A percentile compares a stretch with the other conserved stretches of the same genome.
Conservation (phyloP, 2,113 vertebrate genomes). For the Aleadryas rufinucha region DNA sequence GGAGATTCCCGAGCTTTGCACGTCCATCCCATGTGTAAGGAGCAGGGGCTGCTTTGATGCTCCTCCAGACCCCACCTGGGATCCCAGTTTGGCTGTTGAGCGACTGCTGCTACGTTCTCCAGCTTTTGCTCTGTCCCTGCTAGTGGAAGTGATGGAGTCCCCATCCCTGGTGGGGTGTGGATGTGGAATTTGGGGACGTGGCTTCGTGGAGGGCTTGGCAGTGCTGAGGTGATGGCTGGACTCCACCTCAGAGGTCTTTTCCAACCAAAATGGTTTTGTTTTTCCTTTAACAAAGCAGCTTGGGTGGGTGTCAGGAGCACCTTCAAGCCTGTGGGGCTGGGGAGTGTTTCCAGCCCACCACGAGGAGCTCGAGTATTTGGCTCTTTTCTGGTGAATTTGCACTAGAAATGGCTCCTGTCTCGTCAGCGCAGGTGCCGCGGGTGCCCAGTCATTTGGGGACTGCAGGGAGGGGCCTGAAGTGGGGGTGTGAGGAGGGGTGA, state of each 20-base stretch:
- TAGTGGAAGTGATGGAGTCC: not conserved
- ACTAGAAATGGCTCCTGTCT: not conserved
- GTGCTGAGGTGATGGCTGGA: not conserved
- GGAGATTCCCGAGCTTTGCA: not conserved
- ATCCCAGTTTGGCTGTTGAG: not conserved
- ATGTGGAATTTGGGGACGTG: not conserved
- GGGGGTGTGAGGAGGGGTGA: not conserved
- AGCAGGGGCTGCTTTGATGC: not conserved
- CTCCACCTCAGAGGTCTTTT: not conserved
- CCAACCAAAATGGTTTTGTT: not conserved
- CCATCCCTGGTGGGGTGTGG: not conserved
- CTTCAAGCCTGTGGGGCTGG: not conserved
- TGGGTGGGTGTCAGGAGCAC: not conserved
- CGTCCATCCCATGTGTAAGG: rapidly evolving
- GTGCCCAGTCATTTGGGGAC: not conserved
- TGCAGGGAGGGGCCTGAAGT: rapidly evolving
- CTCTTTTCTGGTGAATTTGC: not conserved
- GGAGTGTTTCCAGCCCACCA: not conserved
- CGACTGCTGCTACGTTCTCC: not conserved
- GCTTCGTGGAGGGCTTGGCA: not conserved
- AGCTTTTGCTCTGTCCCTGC: not conserved
- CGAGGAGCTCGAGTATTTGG: rapidly evolving
- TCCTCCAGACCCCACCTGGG: not conserved
- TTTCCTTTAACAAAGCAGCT: not conserved
- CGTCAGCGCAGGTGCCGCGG: not conserved